Evolutionary conservation across 2,888 invertebrate species (phyloP).

Genomic region (Dasypogon diadema): DNA sequence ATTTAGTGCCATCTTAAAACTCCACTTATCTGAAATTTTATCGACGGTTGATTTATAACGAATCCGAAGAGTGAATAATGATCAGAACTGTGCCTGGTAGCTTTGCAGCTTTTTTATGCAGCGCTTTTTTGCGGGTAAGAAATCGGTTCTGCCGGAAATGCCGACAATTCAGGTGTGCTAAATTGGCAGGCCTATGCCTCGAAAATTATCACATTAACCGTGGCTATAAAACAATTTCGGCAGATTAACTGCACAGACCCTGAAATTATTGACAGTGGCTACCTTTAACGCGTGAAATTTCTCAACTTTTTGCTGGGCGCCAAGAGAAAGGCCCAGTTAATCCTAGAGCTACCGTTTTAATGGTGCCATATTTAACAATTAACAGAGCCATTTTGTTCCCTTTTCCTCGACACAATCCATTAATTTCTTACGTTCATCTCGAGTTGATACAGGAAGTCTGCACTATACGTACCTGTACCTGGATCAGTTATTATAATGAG

Average conservation of each 20-base stretch:
- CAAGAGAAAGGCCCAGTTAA: conserved; percentile 32
- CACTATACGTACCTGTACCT: conserved; percentile 29
- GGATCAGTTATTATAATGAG: conserved; percentile 7
- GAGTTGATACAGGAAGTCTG: neutral
- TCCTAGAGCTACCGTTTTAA: conserved; percentile 2
- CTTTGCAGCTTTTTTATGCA: neutral
- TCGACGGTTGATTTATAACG: neutral
- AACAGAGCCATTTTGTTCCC: conserved; percentile 35
- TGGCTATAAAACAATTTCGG: conserved; percentile 11
- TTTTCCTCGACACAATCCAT: conserved; percentile 35
- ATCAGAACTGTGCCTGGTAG: neutral
- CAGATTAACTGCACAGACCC: neutral
- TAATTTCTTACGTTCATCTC: conserved; percentile 14
- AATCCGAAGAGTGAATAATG: conserved; percentile 1
- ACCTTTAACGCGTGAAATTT: neutral
- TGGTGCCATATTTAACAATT: conserved; percentile 26
- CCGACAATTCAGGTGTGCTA: neutral
- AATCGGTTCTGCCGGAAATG: neutral
- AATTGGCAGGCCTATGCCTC: neutral
- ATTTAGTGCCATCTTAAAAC: neutral
- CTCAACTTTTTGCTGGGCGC: neutral
- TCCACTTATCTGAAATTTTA: conserved; percentile 4
- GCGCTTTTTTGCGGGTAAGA: neutral
- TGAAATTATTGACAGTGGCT: neutral
- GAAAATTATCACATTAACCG: conserved; percentile 1